Percentiles rank a stretch among this genome's conserved stretches.
Evolutionary conservation across 1,140 invertebrate genomes (phyloP).

Genomic region (Coptotermes formosanus): DNA sequence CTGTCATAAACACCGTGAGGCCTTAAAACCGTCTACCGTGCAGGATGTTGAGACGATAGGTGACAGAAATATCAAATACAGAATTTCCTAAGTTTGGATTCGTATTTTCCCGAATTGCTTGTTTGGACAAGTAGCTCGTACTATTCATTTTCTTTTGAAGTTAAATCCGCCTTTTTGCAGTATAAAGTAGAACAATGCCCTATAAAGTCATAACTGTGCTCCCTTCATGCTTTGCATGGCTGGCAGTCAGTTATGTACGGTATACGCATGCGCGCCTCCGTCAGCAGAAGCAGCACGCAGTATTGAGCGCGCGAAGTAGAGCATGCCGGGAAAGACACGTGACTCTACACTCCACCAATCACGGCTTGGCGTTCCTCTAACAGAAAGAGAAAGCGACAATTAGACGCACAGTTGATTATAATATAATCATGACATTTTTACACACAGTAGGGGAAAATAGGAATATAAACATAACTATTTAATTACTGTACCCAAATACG

Average conservation of each 20-base stretch:
- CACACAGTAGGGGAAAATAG: no score
- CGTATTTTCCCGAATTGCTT: background rate
- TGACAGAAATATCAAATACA: background rate
- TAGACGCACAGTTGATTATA: background rate
- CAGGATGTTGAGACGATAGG: background rate
- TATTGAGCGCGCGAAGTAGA: background rate
- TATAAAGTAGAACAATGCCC: background rate
- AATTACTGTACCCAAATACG: no score
- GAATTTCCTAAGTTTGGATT: background rate
- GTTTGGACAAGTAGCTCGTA: background rate
- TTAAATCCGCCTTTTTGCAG: background rate
- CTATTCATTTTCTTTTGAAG: background rate
- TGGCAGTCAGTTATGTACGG: background rate
- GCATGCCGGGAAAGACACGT: slow-evolving; percentile 1
- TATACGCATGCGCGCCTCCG: background rate
- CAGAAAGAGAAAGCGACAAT: slow-evolving; percentile 8
- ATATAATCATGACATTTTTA: no score
- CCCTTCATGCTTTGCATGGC: background rate
- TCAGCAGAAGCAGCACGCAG: background rate
- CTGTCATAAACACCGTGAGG: background rate
- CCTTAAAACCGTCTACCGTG: background rate
- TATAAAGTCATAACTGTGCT: background rate
- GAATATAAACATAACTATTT: no score
- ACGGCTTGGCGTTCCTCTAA: background rate
- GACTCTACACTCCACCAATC: background rate